Evolutionary conservation across 1,140 invertebrate genomes (phyloP).

Genomic region (Drosophila sturtevanti): DNA sequence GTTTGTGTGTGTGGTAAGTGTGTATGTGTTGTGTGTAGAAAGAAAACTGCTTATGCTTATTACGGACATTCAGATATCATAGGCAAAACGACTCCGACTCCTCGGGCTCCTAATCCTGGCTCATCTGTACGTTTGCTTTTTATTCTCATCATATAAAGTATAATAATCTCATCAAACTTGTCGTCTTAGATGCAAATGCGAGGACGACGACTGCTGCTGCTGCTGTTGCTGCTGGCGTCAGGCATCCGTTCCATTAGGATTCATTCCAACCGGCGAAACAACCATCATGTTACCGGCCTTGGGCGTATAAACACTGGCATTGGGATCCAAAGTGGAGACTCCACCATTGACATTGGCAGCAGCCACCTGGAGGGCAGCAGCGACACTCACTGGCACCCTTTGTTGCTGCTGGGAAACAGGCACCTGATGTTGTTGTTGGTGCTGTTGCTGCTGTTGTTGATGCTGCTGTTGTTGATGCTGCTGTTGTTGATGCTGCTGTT

Average conservation of each 20-base stretch:
- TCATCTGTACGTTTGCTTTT: slow-evolving; percentile 35
- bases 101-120: slow-evolving; percentile 29
- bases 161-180: slow-evolving; percentile 83
- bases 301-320: slow-evolving; percentile 95
- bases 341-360: slow-evolving; percentile 52
- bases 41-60: slow-evolving; percentile 70
- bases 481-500: slow-evolving; percentile 47
- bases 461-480: slow-evolving; percentile 59
- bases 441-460: slow-evolving; percentile 56
- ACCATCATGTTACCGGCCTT: slow-evolving; percentile 84
- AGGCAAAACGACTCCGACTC: slow-evolving; percentile 51
- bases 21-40: slow-evolving; percentile 24
- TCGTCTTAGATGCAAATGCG: slow-evolving; percentile 73
- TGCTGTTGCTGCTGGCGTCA: slow-evolving; percentile 73
- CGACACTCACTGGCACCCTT: slow-evolving; percentile 71
- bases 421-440: slow-evolving; percentile 51
- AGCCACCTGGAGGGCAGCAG: slow-evolving; percentile 62
- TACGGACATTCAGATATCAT: slow-evolving; percentile 77
- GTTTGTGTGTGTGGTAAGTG: not conserved
- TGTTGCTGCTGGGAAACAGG: slow-evolving; percentile 65
- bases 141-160: slow-evolving; percentile 66
- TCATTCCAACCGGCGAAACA: slow-evolving; percentile 67
- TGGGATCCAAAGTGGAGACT: slow-evolving; percentile 92
- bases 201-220: slow-evolving; percentile 59
- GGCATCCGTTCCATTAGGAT: slow-evolving; percentile 74